Evolutionary conservation across 2,888 invertebrate genomes (phyloP).

Genomic region (Tridacna gigas): DNA sequence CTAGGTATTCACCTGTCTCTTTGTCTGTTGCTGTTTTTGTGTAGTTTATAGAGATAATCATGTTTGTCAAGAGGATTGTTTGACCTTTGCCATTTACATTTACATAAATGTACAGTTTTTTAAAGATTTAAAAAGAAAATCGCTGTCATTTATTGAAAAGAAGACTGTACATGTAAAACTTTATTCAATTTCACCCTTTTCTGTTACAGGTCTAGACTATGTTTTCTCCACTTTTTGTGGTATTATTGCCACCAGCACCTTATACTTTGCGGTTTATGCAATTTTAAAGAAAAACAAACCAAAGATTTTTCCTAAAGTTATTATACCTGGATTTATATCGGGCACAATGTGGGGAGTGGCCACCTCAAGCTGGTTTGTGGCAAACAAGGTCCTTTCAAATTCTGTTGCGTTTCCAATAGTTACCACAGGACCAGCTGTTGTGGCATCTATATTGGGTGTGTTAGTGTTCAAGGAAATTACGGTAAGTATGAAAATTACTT

Average conservation of each 20-base stretch:
- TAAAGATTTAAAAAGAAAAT: no score
- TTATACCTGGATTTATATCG: slow-evolving; percentile 85
- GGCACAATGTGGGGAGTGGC: slow-evolving; percentile 86
- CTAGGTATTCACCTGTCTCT: no score
- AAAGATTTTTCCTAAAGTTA: slow-evolving; percentile 82
- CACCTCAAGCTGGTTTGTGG: slow-evolving; percentile 86
- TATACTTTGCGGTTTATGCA: slow-evolving; percentile 84
- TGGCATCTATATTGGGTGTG: slow-evolving; percentile 85
- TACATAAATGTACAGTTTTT: no score
- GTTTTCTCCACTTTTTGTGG: slow-evolving; percentile 86
- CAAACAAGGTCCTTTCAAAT: slow-evolving; percentile 85
- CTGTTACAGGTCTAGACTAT: slow-evolving; percentile 83
- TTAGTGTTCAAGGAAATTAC: slow-evolving; percentile 85
- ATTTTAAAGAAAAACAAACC: slow-evolving; percentile 83
- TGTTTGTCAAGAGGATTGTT: no score
- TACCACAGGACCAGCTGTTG: slow-evolving; percentile 85
- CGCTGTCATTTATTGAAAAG: no score
- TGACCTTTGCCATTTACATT: no score
- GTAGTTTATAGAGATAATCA: no score
- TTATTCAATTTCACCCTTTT: no score
- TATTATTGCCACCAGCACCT: slow-evolving; percentile 84
- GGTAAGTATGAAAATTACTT: slow-evolving; percentile 70
- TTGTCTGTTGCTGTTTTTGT: no score
- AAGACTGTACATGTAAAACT: no score
- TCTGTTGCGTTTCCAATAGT: slow-evolving; percentile 86